Conservation (phyloP, 2,113 vertebrate species). For the Hyaena hyaena region DNA sequence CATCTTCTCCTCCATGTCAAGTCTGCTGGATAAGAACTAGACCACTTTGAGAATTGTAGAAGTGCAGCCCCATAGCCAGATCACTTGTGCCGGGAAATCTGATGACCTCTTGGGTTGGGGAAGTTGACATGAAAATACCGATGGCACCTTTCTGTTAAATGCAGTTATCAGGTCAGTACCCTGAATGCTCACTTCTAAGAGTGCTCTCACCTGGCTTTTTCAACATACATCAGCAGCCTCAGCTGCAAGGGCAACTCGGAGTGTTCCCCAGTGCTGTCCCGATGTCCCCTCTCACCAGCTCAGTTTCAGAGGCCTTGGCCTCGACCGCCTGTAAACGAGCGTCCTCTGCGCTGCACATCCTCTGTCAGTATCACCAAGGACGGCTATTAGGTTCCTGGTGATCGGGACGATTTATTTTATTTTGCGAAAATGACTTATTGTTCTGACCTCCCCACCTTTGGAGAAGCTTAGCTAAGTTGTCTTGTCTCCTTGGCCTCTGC, state of each 20-base stretch:
- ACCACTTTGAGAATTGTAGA: not conserved
- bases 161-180: not conserved
- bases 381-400: not conserved
- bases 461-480: constrained; percentile 30
- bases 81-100: not conserved
- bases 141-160: not conserved
- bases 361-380: not conserved
- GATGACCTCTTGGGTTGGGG: not conserved
- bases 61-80: too few relatives aligned
- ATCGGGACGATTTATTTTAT: constrained; percentile 11
- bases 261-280: rapidly evolving
- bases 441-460: not conserved
- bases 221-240: not conserved
- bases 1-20: not conserved
- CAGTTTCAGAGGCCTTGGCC: not conserved
- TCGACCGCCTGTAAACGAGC: not conserved
- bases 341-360: not conserved
- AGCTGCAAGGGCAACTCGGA: not conserved
- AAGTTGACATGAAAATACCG: not conserved
- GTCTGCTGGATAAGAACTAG: not conserved
- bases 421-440: constrained; percentile 28
- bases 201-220: not conserved
- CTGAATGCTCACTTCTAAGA: not conserved
- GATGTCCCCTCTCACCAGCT: not conserved
- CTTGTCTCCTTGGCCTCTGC: not conserved